Conservation (phyloP, 2,888 invertebrate genomes). For the Amphipyra berbera region DNA sequence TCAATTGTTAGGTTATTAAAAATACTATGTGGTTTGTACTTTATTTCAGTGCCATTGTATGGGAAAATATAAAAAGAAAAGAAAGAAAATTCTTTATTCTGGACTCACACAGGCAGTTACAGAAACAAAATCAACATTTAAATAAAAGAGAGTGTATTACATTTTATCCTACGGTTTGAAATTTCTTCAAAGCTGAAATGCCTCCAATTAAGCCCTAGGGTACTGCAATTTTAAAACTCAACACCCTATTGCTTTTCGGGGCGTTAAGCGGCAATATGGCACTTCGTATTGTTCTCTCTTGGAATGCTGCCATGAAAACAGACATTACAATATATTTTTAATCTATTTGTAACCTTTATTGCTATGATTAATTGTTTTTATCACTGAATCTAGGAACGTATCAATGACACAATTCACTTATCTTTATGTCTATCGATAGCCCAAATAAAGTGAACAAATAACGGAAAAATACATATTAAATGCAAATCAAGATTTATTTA, state of each 20-base stretch:
- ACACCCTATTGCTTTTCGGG: constrained; percentile 26
- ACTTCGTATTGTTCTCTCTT: constrained; percentile 36
- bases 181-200: neutral
- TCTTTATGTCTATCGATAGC: constrained; percentile 24
- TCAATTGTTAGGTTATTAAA: neutral
- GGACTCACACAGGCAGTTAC: too few species aligned
- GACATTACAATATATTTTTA: constrained; percentile 33
- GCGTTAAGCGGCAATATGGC: constrained; percentile 39
- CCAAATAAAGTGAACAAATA: constrained; percentile 49
- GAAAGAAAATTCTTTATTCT: too few species aligned
- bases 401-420: constrained; percentile 39
- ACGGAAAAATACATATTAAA: constrained; percentile 38
- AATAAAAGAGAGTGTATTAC: neutral
- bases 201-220: constrained; percentile 15
- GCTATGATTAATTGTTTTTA: constrained; percentile 31
- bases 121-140: too few species aligned
- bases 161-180: neutral
- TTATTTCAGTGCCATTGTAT: neutral
- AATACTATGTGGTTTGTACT: neutral
- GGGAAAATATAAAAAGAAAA: constrained; percentile 6
- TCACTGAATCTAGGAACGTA: constrained; percentile 25
- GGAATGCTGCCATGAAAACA: constrained; percentile 41
- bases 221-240: constrained; percentile 24
- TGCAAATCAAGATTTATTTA: constrained; percentile 57
- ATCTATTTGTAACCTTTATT: constrained; percentile 31